A percentile compares a stretch with the other conserved stretches of the same genome.
Evolutionary conservation across 2,888 invertebrate genomes (phyloP).

Genomic region (Branchellion lobata): DNA sequence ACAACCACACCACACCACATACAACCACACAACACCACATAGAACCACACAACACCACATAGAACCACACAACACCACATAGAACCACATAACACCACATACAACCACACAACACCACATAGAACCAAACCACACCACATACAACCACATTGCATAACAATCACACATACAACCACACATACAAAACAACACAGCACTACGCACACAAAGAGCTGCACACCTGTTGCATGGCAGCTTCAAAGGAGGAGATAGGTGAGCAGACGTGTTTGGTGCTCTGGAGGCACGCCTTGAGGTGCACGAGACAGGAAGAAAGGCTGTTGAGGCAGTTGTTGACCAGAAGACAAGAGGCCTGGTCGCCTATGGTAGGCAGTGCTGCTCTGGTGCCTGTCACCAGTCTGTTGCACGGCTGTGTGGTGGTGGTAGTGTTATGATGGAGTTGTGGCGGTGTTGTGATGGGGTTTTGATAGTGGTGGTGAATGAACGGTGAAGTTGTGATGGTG

Average conservation of each 20-base stretch:
- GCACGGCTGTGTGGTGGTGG: constrained; percentile 57
- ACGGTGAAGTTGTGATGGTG: no score
- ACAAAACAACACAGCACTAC: background rate
- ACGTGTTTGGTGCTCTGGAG: constrained; percentile 62
- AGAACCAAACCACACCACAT: no score
- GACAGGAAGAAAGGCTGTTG: constrained; percentile 67
- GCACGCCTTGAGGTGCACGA: constrained; percentile 70
- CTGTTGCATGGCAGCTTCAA: constrained; percentile 79
- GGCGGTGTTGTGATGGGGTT: background rate
- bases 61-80: background rate
- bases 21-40: background rate
- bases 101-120: background rate
- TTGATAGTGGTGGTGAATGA: background rate
- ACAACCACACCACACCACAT: background rate
- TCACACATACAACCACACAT: background rate
- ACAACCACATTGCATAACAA: background rate
- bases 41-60: background rate
- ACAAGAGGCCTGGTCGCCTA: constrained; percentile 75
- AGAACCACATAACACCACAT: background rate
- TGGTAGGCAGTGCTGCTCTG: constrained; percentile 79
- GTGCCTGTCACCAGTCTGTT: constrained; percentile 74
- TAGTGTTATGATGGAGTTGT: background rate
- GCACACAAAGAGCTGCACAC: constrained; percentile 66
- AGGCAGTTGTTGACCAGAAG: constrained; percentile 74
- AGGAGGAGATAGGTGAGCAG: constrained; percentile 67